These are phyloP conservation scores for Rattus rattus DNA, from an alignment of 2,113 vertebrate genomes.

Conservation along the genomic window DNA sequence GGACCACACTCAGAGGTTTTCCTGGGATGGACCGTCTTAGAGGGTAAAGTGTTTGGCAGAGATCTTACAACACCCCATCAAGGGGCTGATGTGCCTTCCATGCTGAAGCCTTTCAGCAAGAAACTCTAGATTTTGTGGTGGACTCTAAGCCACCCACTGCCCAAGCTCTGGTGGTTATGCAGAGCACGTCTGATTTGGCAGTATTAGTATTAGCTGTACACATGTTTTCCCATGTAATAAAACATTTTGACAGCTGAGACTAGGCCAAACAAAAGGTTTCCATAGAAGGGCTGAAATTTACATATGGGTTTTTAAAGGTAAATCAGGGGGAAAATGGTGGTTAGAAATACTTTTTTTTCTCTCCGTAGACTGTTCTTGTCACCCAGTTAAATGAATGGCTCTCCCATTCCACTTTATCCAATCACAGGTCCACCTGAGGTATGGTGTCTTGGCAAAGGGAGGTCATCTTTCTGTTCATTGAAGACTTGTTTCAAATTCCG, in stretches of 20 bases:
- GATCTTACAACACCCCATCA: not conserved
- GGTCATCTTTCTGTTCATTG: not conserved
- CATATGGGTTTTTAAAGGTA: constrained; percentile 51
- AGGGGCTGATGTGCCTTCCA: not conserved
- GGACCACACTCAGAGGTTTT: not conserved
- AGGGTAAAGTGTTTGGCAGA: not conserved
- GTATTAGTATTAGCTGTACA: not conserved
- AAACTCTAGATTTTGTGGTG: not conserved
- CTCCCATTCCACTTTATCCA: not conserved
- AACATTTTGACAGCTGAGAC: constrained; percentile 44
- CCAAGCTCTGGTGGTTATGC: not conserved
- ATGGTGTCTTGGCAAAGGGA: not conserved
- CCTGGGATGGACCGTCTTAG: not conserved
- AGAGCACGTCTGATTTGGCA: not conserved
- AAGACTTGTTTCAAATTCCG: constrained; percentile 40
- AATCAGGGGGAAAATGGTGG: not conserved
- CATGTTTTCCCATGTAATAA: constrained; percentile 33
- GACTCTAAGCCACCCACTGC: not conserved
- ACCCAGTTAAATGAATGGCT: not conserved
- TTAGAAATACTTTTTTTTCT: not conserved
- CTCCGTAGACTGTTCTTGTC: not conserved
- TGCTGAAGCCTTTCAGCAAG: not conserved
- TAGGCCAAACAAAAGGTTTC: constrained; percentile 49
- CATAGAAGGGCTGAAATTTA: constrained; percentile 17
- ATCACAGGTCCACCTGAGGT: not conserved